Base-by-base conservation (phyloP, 2,888 invertebrate genomes). In the Cyrtodaria siliqua region DNA sequence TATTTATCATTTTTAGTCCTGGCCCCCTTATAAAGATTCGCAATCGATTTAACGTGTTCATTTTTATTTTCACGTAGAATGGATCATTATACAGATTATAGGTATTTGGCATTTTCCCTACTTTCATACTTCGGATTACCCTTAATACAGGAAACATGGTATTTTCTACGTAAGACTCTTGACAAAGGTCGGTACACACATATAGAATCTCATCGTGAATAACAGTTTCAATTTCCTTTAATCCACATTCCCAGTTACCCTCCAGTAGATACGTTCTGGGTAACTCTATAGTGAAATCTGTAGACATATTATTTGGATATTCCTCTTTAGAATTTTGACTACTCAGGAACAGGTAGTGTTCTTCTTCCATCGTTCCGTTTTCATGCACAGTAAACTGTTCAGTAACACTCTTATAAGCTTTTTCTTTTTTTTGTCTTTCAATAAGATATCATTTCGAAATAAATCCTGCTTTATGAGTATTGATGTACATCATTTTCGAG, bases 51-150 rank as follows among this genome's bases (percentile, higher is more conserved):
- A 64, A 8, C 6, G 38, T 55, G 9, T 0, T 26, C 16, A 8
- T 27, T 24, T 33, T 40, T n/a, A 64, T 9, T 42, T 40, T 64
- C 0, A 55, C 55, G 64, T 55, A 64, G 26, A 40, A 26, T 23
- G 64, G 64, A 18, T 42, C 23, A 12, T 8, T 42, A 40, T 53
- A 64, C 18, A 53, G 40, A 18, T 52, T 18, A 8, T 61, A 55
- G 16, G 26, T 55, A 8, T 27, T 26, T n/a, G 8, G 12, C 24
- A 23, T 23, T 27, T 29, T 55, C 27, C 27, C 16, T 23, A 27
- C 16, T 55, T 24, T 27, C 26, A 27, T 18, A 55, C 24, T 52
- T 27, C 27, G 55, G 24, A 33, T 12, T 4, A 33, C 33, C n/a
- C 29, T 27, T 18, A 27, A 27, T 16, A 27, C 29, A 2, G 27